phyloP scores from a whole-genome alignment of 1,140 invertebrate species.

The Cardiocondyla obscurior region DNA sequence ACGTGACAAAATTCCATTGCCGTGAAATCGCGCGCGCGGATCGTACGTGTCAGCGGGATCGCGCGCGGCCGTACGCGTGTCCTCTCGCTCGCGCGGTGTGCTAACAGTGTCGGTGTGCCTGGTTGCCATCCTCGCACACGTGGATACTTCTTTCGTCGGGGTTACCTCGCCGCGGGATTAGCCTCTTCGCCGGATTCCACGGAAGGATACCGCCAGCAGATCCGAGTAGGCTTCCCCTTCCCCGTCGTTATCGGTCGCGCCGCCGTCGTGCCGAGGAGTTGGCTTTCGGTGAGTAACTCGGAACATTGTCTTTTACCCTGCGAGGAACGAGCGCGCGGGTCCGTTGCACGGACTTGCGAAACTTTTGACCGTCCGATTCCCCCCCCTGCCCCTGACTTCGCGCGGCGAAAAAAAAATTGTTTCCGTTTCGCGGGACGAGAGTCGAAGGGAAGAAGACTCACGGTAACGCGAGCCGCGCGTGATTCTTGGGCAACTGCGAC shows the following conservation, averaged over 20 bases:
- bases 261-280: conserved; percentile 61
- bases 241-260: conserved; percentile 7
- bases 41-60: conserved; percentile 63
- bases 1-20: conserved; percentile 69
- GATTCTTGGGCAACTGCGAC: no score
- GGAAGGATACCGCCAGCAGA: conserved; percentile 54
- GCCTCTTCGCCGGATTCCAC: conserved; percentile 45
- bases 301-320: not conserved
- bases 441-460: not conserved
- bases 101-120: conserved; percentile 58
- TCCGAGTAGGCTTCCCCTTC: not conserved
- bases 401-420: conserved; percentile 26
- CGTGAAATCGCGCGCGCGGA: conserved; percentile 60
- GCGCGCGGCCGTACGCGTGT: conserved; percentile 42
- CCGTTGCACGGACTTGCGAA: not conserved
- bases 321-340: not conserved
- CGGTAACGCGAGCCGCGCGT: not conserved
- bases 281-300: conserved; percentile 69
- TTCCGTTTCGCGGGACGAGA: no score
- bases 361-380: not conserved
- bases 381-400: not conserved
- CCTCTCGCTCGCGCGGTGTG: conserved; percentile 64
- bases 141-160: conserved; percentile 13
- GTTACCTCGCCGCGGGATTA: conserved; percentile 54
- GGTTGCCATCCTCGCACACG: conserved; percentile 48